These are phyloP conservation scores for Mesocricetus auratus DNA, from an alignment of 2,113 vertebrate species.

Conservation along the genomic window DNA sequence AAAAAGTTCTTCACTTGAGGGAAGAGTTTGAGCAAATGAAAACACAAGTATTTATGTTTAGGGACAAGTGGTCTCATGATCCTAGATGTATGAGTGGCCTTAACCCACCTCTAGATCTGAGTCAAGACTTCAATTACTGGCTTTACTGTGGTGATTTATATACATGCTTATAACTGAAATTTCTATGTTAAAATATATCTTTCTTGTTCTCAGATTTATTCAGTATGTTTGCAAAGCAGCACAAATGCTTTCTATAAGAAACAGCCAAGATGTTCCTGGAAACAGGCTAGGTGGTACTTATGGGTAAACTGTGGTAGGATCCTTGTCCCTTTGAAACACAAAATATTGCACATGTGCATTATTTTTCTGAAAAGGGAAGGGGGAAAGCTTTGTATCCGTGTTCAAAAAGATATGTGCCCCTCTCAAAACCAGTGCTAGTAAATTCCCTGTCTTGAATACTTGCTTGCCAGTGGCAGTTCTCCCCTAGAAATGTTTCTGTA, in stretches of 20 bases:
- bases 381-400: neutral
- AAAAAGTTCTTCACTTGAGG: neutral
- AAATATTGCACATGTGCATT: neutral
- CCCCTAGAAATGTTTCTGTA: neutral
- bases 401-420: conserved; percentile 1
- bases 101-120: neutral
- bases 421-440: neutral
- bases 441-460: neutral
- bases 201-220: neutral
- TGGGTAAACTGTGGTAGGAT: neutral
- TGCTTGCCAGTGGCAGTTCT: neutral
- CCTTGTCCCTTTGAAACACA: neutral
- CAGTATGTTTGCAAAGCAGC: neutral
- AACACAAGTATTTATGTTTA: neutral
- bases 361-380: neutral
- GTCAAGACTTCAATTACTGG: neutral
- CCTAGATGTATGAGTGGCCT: neutral
- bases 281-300: neutral
- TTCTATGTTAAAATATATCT: neutral
- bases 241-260: conserved; percentile 24
- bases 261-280: neutral
- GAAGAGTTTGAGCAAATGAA: neutral
- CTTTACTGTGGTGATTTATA: neutral
- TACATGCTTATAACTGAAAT: neutral
- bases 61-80: neutral